A percentile compares a stretch with the other conserved stretches of the same genome.
phyloP scores from a whole-genome alignment of 2,888 invertebrate species.

The Ellobium chinense region DNA sequence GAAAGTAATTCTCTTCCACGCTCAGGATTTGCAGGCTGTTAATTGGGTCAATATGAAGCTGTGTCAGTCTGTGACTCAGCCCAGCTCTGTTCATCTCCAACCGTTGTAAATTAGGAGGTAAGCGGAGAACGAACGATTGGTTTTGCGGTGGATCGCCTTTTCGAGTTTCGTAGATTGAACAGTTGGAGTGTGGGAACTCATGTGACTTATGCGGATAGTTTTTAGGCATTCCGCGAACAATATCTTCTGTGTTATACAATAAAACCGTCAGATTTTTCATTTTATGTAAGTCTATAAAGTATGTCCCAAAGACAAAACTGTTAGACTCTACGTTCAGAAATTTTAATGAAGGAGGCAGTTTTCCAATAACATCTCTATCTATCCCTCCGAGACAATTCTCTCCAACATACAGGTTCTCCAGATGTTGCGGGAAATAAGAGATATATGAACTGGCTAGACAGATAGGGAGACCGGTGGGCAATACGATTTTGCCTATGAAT shows the following conservation, averaged over 20 bases:
- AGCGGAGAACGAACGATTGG: background rate
- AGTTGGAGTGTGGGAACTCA: background rate
- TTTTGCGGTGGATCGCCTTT: background rate
- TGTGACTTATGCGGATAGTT: background rate
- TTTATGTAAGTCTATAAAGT: slow-evolving; percentile 24
- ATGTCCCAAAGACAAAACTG: slow-evolving; percentile 36
- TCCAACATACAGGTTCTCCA: slow-evolving; percentile 29
- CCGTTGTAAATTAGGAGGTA: slow-evolving; percentile 13
- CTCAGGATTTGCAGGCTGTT: background rate
- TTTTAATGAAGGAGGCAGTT: slow-evolving; percentile 29
- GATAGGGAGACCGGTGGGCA: no score
- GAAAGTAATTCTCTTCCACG: background rate
- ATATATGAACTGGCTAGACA: slow-evolving; percentile 14
- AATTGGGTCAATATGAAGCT: background rate
- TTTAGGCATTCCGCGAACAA: background rate
- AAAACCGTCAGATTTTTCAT: slow-evolving; percentile 11
- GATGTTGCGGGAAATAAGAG: slow-evolving; percentile 19
- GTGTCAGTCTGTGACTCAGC: background rate
- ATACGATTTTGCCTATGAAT: no score
- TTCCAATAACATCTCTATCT: background rate
- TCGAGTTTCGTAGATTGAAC: background rate
- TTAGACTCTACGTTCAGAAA: slow-evolving; percentile 27
- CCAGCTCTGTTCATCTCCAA: background rate
- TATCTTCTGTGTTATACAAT: background rate
- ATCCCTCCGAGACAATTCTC: slow-evolving; percentile 32